phyloP scores from a whole-genome alignment of 2,797 vertebrate species.

The Enteromius anoplus region DNA sequence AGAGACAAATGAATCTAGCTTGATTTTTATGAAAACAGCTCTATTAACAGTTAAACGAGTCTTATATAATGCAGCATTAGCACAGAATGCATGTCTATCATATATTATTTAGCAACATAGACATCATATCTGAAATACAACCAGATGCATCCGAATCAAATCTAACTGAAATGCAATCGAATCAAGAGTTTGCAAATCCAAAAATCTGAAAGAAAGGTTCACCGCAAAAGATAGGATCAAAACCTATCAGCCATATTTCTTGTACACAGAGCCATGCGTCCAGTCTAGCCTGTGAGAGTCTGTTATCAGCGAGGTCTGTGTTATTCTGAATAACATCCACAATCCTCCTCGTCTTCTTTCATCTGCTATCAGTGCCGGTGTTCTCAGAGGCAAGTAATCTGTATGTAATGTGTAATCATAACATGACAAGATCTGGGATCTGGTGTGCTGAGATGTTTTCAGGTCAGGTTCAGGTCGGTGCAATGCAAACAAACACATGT shows the following conservation, averaged over 20 bases:
- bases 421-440: neutral
- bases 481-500: neutral
- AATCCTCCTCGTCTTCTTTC: neutral
- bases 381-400: neutral
- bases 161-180: neutral
- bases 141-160: neutral
- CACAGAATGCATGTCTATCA: neutral
- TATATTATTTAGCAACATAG: neutral
- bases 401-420: neutral
- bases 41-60: neutral
- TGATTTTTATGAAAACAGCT: neutral
- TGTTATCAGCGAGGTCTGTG: neutral
- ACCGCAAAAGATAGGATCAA: neutral
- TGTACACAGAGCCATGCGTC: neutral
- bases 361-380: slow-evolving; percentile 14
- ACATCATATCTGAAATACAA: neutral
- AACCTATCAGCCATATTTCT: neutral
- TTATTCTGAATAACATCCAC: neutral
- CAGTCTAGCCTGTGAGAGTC: neutral
- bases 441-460: neutral
- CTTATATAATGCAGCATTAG: neutral
- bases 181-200: neutral
- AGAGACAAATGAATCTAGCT: no score
- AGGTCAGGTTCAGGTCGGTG: slow-evolving; percentile 1
- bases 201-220: neutral